phyloP scores from a whole-genome alignment of 2,797 vertebrate genomes.

The Chelmon rostratus region DNA sequence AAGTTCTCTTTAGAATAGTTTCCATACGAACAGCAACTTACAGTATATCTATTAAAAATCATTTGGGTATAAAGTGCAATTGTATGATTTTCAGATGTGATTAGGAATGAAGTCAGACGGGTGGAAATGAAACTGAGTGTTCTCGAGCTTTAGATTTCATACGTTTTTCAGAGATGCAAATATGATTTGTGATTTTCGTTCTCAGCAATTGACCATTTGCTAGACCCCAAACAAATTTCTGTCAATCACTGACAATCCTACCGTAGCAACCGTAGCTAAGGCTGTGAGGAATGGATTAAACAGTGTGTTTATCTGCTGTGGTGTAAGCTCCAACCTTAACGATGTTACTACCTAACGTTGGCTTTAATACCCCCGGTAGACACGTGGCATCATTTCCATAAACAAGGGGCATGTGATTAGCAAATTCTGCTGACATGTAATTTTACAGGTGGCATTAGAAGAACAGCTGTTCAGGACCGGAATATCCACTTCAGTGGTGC shows the following conservation, averaged over 20 bases:
- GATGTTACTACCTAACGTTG: neutral
- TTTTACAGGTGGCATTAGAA: neutral
- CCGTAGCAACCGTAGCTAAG: neutral
- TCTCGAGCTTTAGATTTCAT: neutral
- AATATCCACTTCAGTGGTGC: neutral
- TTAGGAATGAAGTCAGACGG: constrained; percentile 25
- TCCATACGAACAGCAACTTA: constrained; percentile 47
- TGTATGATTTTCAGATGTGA: constrained; percentile 48
- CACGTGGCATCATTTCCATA: neutral
- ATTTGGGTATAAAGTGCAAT: constrained; percentile 72
- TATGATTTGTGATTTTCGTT: constrained; percentile 17
- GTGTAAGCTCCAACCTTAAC: neutral
- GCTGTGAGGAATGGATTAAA: neutral
- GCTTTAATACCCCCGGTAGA: neutral
- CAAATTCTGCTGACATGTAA: neutral
- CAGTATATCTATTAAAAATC: constrained; percentile 41
- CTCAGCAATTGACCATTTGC: neutral
- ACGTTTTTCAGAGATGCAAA: neutral
- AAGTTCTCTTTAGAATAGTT: constrained; percentile 36
- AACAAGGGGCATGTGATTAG: neutral
- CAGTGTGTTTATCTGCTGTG: neutral
- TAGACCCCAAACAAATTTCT: neutral
- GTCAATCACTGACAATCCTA: neutral
- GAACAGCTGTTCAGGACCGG: neutral
- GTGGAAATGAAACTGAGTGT: neutral